Base-by-base conservation (phyloP, 2,113 vertebrate species). In the Thinocorus orbignyianus region DNA sequence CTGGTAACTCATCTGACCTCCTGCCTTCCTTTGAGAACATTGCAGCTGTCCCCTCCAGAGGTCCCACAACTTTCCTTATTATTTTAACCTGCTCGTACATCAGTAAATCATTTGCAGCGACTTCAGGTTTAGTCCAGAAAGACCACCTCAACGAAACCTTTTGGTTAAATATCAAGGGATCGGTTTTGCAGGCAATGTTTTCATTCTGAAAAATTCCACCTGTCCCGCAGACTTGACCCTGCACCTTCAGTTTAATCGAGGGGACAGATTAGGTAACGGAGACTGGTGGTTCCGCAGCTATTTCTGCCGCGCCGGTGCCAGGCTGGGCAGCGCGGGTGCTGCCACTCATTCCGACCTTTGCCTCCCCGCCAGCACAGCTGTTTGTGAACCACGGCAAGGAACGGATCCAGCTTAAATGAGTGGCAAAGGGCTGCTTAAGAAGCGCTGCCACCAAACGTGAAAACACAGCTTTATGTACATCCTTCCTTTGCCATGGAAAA, bases 311-410 rank as follows among this genome's bases (percentile, higher is more conserved):
- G 30, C n/a, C 7, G 1, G 92, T 95, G 89, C 96, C 94, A 96
- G 94, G 49, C 87, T 92, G 81, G 1, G 94, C 94, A 83, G 86
- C 11, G 5, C 3, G 83, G 89, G 83, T 76, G 78, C 94, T 95
- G 94, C 91, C 94, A 91, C 93, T 96, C 93, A 96, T 91, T 81
- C 93, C 61, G 61, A 95, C 95, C 95, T 96, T 97, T 84, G 83
- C 95, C 44, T 92, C 5, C 0, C 6, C 68, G 95, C 95, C 95
- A 96, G 89, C 89, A 96, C 88, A 95, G 92, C 92, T 95, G 94
- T 41, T 93, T 81, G 57, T 64, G 93, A 95, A 68, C 94, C 86
- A 87, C 80, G 48, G 72, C 42, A 39, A 93, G 89, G 72, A 92
- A 55, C 0, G 0, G 69, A 48, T 87, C 89, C 94, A 94, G 64